Conservation (phyloP, 1,140 invertebrate genomes). For the Drosophila sucinea region DNA sequence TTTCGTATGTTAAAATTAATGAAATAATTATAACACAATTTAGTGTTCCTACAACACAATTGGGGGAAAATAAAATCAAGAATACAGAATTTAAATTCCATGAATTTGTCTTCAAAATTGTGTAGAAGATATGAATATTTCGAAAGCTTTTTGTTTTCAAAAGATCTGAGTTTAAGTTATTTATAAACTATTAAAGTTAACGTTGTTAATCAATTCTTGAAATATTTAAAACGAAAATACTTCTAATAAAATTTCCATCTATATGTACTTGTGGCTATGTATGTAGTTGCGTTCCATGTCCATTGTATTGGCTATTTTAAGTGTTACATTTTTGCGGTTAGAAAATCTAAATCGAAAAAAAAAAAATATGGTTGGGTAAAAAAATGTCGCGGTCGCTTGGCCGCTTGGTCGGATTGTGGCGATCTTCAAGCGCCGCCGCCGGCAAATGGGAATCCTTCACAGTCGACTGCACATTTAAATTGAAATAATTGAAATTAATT, state of each 20-base stretch:
- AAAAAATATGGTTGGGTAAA: conserved; percentile 13
- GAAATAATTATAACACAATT: too few relatives aligned
- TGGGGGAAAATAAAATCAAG: too few relatives aligned
- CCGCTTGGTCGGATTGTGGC: conserved; percentile 40
- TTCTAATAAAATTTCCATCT: too few relatives aligned
- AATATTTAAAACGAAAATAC: neutral
- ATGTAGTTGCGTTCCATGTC: conserved; percentile 14
- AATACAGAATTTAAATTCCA: too few relatives aligned
- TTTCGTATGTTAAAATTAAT: too few relatives aligned
- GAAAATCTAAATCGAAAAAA: conserved; percentile 18
- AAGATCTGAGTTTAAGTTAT: too few relatives aligned
- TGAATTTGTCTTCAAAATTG: too few relatives aligned
- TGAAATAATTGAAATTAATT: conserved; percentile 82
- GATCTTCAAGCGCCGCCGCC: conserved; percentile 70
- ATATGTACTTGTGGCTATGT: neutral
- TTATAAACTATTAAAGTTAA: too few relatives aligned
- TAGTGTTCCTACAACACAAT: too few relatives aligned
- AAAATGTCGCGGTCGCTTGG: conserved; percentile 58
- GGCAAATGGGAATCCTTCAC: conserved; percentile 77
- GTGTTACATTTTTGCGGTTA: conserved; percentile 62
- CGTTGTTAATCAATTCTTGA: neutral
- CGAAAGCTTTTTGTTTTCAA: too few relatives aligned
- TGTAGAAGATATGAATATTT: too few relatives aligned
- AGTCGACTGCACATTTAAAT: conserved; percentile 74
- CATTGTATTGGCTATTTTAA: conserved; percentile 25